Evolutionary conservation across 1,140 invertebrate species (phyloP).

Genomic region (Philopotamus ludificatus): DNA sequence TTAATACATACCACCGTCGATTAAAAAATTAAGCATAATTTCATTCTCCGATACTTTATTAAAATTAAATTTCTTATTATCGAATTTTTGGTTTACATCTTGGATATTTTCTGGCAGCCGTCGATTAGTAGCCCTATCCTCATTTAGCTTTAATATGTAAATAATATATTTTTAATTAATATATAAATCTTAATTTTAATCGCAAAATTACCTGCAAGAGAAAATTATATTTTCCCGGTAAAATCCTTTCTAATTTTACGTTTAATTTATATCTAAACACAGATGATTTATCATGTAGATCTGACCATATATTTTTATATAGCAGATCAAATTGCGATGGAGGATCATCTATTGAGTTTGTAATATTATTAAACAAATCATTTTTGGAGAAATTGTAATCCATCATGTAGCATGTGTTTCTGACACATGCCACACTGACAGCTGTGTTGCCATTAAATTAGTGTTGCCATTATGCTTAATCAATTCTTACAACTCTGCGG

Average conservation of each 20-base stretch:
- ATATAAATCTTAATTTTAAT: not conserved
- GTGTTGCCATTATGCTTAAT: no score
- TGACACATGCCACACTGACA: no score
- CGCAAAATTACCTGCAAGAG: conserved; percentile 31
- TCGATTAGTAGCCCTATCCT: conserved; percentile 30
- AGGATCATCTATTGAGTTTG: not conserved
- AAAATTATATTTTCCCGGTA: conserved; percentile 25
- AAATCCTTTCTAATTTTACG: conserved; percentile 25
- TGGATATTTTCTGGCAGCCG: conserved; percentile 22
- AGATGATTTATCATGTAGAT: conserved; percentile 7
- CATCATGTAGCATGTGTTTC: no score
- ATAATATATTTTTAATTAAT: not conserved
- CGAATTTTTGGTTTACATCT: conserved; percentile 26
- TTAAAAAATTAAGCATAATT: conserved; percentile 32
- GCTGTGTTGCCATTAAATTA: no score
- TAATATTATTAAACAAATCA: no score
- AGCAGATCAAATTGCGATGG: not conserved
- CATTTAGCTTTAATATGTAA: conserved; percentile 27
- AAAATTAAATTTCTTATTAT: conserved; percentile 34
- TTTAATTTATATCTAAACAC: conserved; percentile 28
- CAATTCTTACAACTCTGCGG: no score
- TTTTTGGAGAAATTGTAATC: no score
- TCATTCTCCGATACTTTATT: conserved; percentile 29
- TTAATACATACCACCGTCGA: no score
- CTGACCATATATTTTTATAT: conserved; percentile 9